Conservation (phyloP, 1,140 invertebrate species). For the Cydia strobilella region DNA sequence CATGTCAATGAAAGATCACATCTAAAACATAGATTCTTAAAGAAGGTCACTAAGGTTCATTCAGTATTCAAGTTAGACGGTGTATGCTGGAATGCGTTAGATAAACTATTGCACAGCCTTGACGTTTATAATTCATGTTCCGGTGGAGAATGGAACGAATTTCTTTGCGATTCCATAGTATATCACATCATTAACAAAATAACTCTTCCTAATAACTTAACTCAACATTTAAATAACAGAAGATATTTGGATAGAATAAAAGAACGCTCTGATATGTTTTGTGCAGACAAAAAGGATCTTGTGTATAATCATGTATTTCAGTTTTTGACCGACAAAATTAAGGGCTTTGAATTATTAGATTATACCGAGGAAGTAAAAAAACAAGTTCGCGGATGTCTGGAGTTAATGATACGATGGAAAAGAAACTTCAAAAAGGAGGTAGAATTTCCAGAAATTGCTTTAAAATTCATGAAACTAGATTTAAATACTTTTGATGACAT, state of each 20-base stretch:
- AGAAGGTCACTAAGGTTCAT: constrained; percentile 42
- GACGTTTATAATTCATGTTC: constrained; percentile 47
- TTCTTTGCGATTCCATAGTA: constrained; percentile 45
- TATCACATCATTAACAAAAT: constrained; percentile 53
- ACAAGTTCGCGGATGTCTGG: constrained; percentile 25
- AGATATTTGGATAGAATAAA: constrained; percentile 37
- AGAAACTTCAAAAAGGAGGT: constrained; percentile 42
- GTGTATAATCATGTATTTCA: constrained; percentile 50
- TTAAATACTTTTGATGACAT: constrained; percentile 39
- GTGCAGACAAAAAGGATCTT: constrained; percentile 41
- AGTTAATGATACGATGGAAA: background rate
- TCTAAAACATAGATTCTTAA: constrained; percentile 52
- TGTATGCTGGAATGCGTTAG: constrained; percentile 52
- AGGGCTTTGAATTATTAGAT: constrained; percentile 38
- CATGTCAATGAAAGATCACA: constrained; percentile 54
- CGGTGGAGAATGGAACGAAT: constrained; percentile 33
- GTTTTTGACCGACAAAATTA: constrained; percentile 46
- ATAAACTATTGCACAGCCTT: constrained; percentile 57
- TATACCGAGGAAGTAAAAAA: constrained; percentile 38
- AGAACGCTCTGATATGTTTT: constrained; percentile 40
- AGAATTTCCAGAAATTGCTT: constrained; percentile 50
- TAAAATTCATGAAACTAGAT: constrained; percentile 48
- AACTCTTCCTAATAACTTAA: constrained; percentile 45
- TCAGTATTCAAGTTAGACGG: constrained; percentile 55
- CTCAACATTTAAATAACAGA: constrained; percentile 26